A percentile compares a stretch with the other conserved stretches of the same genome.
Evolutionary conservation across 2,888 invertebrate genomes (phyloP).

Genomic region (Strigamia maritima): DNA sequence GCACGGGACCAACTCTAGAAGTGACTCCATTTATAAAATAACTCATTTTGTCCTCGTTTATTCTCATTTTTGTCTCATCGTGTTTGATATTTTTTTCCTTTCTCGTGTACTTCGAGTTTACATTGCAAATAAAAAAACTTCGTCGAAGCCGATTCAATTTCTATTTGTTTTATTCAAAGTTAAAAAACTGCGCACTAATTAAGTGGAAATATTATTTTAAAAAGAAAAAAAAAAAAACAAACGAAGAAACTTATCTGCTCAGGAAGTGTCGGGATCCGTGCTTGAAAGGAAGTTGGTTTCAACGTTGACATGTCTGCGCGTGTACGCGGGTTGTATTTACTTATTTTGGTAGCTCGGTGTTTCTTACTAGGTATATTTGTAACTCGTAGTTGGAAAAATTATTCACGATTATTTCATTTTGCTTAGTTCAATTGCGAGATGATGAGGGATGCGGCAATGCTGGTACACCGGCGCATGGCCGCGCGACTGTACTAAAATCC

Average conservation of each 20-base stretch:
- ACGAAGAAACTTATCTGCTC: neutral
- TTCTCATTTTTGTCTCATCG: neutral
- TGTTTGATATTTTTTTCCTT: too few species aligned
- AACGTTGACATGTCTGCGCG: neutral
- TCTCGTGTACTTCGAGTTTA: too few species aligned
- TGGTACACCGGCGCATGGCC: neutral
- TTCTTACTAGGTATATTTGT: neutral
- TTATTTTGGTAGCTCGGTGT: neutral
- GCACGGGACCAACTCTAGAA: neutral
- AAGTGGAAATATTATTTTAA: neutral
- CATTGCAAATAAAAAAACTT: too few species aligned
- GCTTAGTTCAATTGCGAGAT: neutral
- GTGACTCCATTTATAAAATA: neutral
- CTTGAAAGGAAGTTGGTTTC: neutral
- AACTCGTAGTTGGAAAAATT: neutral
- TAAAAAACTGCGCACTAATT: too few species aligned
- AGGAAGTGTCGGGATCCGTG: neutral
- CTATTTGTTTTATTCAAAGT: too few species aligned
- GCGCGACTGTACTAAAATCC: neutral
- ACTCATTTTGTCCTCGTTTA: neutral
- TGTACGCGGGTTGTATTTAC: neutral
- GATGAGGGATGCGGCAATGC: neutral
- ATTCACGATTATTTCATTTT: neutral
- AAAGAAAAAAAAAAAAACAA: too few species aligned
- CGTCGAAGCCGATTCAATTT: too few species aligned